Evolutionary conservation across 2,113 vertebrate genomes (phyloP).

Genomic region (Pithys albifrons): DNA sequence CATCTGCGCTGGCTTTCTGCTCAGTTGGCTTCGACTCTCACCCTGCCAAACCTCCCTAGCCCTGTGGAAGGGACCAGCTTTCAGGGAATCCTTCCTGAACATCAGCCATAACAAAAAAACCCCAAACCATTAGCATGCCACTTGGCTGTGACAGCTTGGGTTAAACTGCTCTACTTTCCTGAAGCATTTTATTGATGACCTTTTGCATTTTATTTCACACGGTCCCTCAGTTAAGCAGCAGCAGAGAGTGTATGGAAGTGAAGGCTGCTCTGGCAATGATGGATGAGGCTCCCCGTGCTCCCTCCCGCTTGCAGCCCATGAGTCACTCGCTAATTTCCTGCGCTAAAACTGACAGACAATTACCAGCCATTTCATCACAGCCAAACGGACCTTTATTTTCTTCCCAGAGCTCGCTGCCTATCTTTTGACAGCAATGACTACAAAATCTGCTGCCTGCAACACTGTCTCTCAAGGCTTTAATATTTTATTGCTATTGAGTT

Average conservation of each 20-base stretch:
- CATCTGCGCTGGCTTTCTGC: neutral
- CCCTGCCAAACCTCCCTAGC: neutral
- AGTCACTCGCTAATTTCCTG: slow-evolving; percentile 47
- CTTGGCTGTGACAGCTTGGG: neutral
- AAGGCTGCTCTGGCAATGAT: slow-evolving; percentile 10
- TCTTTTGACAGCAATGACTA: neutral
- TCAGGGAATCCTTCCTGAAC: neutral
- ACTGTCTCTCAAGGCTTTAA: neutral
- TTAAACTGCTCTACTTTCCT: neutral
- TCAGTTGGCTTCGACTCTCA: accelerated
- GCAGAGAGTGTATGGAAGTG: neutral
- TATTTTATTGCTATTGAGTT: neutral
- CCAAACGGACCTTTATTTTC: neutral
- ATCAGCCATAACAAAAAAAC: neutral
- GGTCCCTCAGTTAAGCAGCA: neutral
- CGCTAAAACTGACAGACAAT: slow-evolving; percentile 41
- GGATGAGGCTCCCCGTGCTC: neutral
- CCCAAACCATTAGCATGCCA: neutral
- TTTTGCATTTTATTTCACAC: slow-evolving; percentile 12
- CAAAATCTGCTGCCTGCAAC: neutral
- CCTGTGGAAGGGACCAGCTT: neutral
- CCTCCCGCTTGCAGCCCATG: neutral
- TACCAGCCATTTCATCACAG: neutral
- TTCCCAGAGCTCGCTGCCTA: neutral
- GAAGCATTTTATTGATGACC: neutral